Percentiles rank a stretch among this genome's conserved stretches.
phyloP scores from a whole-genome alignment of 2,888 invertebrate species.

The Hirtodrosophila confusa region DNA sequence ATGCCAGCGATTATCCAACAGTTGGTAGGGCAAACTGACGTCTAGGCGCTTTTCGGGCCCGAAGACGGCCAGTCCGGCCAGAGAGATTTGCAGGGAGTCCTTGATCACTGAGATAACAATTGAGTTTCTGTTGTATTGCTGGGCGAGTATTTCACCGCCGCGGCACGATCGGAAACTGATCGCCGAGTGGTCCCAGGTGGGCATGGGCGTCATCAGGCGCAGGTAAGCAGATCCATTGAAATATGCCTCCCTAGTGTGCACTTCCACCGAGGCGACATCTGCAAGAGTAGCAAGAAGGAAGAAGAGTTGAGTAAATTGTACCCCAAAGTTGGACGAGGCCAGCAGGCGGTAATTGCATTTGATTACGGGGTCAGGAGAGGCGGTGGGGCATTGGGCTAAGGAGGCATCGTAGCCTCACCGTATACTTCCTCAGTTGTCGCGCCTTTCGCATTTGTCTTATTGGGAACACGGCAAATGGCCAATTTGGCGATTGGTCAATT shows the following conservation, averaged over 20 bases:
- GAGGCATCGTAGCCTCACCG: conserved; percentile 1
- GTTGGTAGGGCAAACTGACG: conserved; percentile 88
- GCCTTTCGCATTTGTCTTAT: conserved; percentile 34
- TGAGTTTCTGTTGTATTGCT: conserved; percentile 88
- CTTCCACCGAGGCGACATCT: conserved; percentile 76
- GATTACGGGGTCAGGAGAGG: conserved; percentile 38
- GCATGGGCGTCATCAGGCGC: conserved; percentile 89
- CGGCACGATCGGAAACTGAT: conserved; percentile 92
- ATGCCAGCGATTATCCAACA: conserved; percentile 93
- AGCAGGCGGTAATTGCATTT: conserved; percentile 66
- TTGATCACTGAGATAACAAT: conserved; percentile 87
- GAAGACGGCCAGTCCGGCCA: conserved; percentile 84
- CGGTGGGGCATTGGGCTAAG: conserved; percentile 17
- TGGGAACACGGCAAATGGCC: conserved; percentile 40
- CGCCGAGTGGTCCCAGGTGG: conserved; percentile 91
- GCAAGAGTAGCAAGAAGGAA: conserved; percentile 51
- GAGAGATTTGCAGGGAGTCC: conserved; percentile 87
- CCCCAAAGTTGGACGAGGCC: conserved; percentile 45
- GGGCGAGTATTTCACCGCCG: conserved; percentile 89
- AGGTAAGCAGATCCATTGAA: conserved; percentile 93
- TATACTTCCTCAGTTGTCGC: conserved; percentile 57
- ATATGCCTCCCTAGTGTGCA: conserved; percentile 89
- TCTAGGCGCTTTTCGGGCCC: conserved; percentile 86
- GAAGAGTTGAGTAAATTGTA: conserved; percentile 32
- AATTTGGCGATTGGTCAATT: conserved; percentile 53